A percentile compares a stretch with the other conserved stretches of the same genome.
phyloP scores from a whole-genome alignment of 2,113 vertebrate species.

The Etheostoma spectabile region DNA sequence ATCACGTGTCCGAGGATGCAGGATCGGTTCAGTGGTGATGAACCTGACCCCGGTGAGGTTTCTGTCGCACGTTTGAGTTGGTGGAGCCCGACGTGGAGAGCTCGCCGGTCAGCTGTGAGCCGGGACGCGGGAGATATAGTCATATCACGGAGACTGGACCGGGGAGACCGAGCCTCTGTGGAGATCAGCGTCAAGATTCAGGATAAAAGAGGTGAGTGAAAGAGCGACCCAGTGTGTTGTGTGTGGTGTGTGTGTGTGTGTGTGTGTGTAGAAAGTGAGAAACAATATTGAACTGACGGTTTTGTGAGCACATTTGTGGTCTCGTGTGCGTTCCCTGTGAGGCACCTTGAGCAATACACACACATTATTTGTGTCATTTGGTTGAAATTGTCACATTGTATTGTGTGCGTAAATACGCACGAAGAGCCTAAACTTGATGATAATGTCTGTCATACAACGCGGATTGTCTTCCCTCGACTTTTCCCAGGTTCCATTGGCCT shows the following conservation, averaged over 20 bases:
- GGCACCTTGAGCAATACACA: too few species aligned
- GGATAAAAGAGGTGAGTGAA: constrained; percentile 85
- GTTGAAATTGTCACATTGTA: neutral
- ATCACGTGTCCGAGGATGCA: constrained; percentile 88
- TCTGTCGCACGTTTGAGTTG: constrained; percentile 84
- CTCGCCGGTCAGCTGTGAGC: constrained; percentile 85
- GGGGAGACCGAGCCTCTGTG: constrained; percentile 85
- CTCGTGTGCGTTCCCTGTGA: too few species aligned
- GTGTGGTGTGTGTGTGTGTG: neutral
- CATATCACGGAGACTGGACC: constrained; percentile 85
- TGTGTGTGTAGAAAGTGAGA: too few species aligned
- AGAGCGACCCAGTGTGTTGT: neutral
- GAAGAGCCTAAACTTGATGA: neutral
- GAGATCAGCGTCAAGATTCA: constrained; percentile 87
- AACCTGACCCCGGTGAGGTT: constrained; percentile 83
- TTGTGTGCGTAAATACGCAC: constrained; percentile 50
- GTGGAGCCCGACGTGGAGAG: constrained; percentile 83
- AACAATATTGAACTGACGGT: too few species aligned
- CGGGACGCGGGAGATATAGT: constrained; percentile 87
- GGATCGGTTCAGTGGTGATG: constrained; percentile 85
- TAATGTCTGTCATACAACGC: neutral
- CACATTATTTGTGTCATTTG: neutral
- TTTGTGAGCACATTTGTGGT: neutral
- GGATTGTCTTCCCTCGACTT: neutral
- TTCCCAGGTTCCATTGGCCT: neutral